Evolutionary conservation across 2,113 vertebrate genomes (phyloP).

Genomic region (Bubo bubo): DNA sequence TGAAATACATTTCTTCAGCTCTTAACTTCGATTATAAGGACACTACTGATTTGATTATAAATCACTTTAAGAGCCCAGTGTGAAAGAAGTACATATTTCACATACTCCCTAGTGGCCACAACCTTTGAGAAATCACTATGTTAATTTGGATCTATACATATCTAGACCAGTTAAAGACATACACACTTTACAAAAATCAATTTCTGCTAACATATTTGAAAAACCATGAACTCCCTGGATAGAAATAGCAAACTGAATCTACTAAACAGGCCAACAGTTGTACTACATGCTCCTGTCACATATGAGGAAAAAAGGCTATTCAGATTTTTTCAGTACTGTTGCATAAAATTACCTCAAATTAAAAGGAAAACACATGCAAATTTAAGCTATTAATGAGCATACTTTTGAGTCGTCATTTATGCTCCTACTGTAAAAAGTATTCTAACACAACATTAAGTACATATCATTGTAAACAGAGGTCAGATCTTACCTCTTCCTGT

Average conservation of each 20-base stretch:
- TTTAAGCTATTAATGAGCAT: neutral
- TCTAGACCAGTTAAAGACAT: neutral
- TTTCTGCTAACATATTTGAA: neutral
- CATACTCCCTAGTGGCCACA: neutral
- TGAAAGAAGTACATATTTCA: neutral
- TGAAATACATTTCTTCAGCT: neutral
- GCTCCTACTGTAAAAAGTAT: neutral
- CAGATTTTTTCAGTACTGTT: neutral
- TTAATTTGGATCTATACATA: neutral
- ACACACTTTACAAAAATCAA: neutral
- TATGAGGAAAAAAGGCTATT: neutral
- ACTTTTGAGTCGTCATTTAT: neutral
- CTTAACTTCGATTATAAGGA: neutral
- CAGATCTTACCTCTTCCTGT: conserved; percentile 89
- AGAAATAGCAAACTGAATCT: neutral
- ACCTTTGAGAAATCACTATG: neutral
- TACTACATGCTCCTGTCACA: neutral
- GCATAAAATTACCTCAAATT: neutral
- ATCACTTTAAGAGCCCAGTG: neutral
- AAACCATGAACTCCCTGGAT: neutral
- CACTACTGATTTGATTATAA: neutral
- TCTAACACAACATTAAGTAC: neutral
- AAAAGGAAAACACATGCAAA: neutral
- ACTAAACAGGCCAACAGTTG: neutral
- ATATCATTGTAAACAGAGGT: neutral